Conservation (phyloP, 2,888 invertebrate genomes). For the Chironomus riparius region DNA sequence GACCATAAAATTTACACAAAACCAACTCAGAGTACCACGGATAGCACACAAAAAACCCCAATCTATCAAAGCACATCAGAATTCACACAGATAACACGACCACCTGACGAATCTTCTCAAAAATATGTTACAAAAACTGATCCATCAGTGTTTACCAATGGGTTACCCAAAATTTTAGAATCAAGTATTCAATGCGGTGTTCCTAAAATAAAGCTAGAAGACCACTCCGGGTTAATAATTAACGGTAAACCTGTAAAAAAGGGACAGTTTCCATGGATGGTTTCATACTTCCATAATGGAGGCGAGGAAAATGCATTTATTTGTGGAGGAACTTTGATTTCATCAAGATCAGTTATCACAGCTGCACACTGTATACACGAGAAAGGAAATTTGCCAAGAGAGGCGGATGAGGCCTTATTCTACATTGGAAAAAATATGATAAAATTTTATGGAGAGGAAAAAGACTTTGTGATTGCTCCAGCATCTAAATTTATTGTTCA, state of each 20-base stretch:
- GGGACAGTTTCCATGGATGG: neutral
- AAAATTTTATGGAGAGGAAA: neutral
- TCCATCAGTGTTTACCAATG: no score
- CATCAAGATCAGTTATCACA: neutral
- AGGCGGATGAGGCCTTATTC: neutral
- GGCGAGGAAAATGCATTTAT: neutral
- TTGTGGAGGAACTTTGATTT: conserved; percentile 11
- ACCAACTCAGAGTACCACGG: no score
- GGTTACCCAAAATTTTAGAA: no score
- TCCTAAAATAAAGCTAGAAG: no score
- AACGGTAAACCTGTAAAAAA: neutral
- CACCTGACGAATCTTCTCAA: no score
- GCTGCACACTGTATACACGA: neutral
- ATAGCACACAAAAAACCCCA: no score
- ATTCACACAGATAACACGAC: no score
- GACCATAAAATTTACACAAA: no score
- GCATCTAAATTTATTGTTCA: conserved; percentile 1
- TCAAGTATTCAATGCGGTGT: no score
- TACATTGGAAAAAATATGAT: conserved; percentile 17
- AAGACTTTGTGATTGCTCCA: neutral
- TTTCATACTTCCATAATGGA: neutral
- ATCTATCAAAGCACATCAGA: no score
- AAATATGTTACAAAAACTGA: no score
- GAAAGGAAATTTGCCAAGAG: neutral
- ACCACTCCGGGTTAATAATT: no score